Base-by-base conservation (phyloP, 2,888 invertebrate species). In the Sinopyrophorus schimmeli region DNA sequence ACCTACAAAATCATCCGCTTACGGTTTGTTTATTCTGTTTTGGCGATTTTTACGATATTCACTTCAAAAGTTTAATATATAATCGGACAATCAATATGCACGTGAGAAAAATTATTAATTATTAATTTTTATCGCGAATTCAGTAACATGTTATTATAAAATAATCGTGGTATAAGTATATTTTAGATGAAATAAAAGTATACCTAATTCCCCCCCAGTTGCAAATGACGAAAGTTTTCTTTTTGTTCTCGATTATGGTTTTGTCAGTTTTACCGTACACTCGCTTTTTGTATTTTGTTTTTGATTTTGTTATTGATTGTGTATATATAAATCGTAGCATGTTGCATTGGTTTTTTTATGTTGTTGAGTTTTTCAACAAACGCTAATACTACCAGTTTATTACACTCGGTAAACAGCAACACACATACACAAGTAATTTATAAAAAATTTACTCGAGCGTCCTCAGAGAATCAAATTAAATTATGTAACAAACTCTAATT, bases 251-350 rank as follows among this genome's bases (percentile, higher is more conserved):
- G 49, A 54, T 58, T 58, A 58, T 59, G 38, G 55, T 61, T 35
- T 62, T 59, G 52, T 55, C 42, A 54, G 23, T 47, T 53, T 46
- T 39, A 46, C 52, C 41, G 53, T 55, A 49, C 48, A 53, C 39
- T 52, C 37, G 49, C 46, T 53, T 53, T 47, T 53, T 47, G 35
- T 55, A 32, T 23, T 47, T 50, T 20, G 54, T 54, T 59, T 58
- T 60, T 53, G 55, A 56, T 62, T 54, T 59, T 63, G 12, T 23
- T 35, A 23, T 16, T n/a, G n/a, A n/a, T n/a, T n/a, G n/a, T n/a
- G n/a, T n/a, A n/a, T n/a, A 5, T 70, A 67, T 69, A 71, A 71
- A 72, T 71, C 70, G 68, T 70, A 71, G 73, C 73, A 73, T 73
- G 72, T 63, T 58, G 55, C 61, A 60, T 62, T 57, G 60, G 64